Base-by-base conservation (phyloP, 1,140 invertebrate species). In the Achroia grisella region DNA sequence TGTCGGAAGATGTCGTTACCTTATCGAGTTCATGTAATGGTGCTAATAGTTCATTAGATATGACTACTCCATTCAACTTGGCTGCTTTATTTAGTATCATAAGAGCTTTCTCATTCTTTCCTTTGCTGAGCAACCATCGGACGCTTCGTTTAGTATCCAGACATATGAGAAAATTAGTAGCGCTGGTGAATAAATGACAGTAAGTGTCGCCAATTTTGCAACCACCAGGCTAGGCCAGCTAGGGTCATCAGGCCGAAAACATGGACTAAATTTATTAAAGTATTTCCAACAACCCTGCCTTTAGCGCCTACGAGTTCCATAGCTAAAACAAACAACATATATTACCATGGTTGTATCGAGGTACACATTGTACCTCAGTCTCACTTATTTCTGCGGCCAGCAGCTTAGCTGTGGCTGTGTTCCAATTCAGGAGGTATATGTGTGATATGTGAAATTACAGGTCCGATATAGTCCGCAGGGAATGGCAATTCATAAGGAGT, bases 241-340 rank as follows among this genome's bases (percentile, higher is more conserved):
- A 93, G 70, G 4, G 90, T 67, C 56, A 91, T 90, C 47, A 93
- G 88, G 1, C 94, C 94, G 8, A 93, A 56, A 0, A 93, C 91
- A 67, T 93, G 94, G 48, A 90, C 90, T 23, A 88, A 88, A 32
- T 91, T 90, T 17, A 93, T 90, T 0, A 93, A 60, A 0, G 92
- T 91, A 31, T 93, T 93, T 37, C 90, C 92, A 15, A 94, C 84
- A 0, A 94, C 92, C 53, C 95, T 86, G 41, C 91, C 90, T 52
- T 89, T 89, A 2, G 92, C 90, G 1, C 91, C 92, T 0, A 94
- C 91, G 52, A 94, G 86, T 70, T 96, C 94, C 68, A 95, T 89
- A 14, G 91, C 94, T 94, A 73, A 48, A 87, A 87, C 23, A 32
- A 44, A 33, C 2, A 23, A 23, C 6, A 23, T n/a, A n/a, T n/a